Evolutionary conservation across 2,888 invertebrate species (phyloP).

Genomic region (Philaethria dido): DNA sequence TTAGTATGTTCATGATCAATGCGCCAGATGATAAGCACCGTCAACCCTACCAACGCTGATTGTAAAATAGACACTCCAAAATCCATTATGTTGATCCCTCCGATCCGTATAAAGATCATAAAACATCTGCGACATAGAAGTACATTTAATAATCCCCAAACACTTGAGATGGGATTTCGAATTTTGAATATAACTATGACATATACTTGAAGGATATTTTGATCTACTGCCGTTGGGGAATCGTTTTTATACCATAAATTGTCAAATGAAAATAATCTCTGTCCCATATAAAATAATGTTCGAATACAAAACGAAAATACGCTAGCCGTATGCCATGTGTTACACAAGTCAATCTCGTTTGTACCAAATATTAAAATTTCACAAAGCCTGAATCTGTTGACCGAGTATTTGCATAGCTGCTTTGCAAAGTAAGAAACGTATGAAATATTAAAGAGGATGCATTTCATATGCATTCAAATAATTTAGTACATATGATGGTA

Average conservation of each 20-base stretch:
- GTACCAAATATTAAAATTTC: constrained; percentile 42
- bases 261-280: constrained; percentile 38
- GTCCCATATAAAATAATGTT: constrained; percentile 25
- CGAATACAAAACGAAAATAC: constrained; percentile 28
- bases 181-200: constrained; percentile 44
- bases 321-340: constrained; percentile 47
- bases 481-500: background rate
- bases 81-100: constrained; percentile 43
- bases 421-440: constrained; percentile 12
- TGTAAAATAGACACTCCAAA: constrained; percentile 43
- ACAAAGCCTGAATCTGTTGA: constrained; percentile 33
- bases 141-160: constrained; percentile 49
- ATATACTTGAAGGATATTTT: constrained; percentile 45
- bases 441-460: constrained; percentile 13
- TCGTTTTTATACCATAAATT: constrained; percentile 35
- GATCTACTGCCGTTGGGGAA: constrained; percentile 47
- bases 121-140: constrained; percentile 49
- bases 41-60: constrained; percentile 39
- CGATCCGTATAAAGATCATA: constrained; percentile 33
- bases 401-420: constrained; percentile 25
- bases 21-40: constrained; percentile 27
- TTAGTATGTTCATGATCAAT: constrained; percentile 18
- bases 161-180: constrained; percentile 50
- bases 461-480: background rate
- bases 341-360: constrained; percentile 41